Evolutionary conservation across 2,797 vertebrate species (phyloP).

Genomic region (Thunnus albacares): DNA sequence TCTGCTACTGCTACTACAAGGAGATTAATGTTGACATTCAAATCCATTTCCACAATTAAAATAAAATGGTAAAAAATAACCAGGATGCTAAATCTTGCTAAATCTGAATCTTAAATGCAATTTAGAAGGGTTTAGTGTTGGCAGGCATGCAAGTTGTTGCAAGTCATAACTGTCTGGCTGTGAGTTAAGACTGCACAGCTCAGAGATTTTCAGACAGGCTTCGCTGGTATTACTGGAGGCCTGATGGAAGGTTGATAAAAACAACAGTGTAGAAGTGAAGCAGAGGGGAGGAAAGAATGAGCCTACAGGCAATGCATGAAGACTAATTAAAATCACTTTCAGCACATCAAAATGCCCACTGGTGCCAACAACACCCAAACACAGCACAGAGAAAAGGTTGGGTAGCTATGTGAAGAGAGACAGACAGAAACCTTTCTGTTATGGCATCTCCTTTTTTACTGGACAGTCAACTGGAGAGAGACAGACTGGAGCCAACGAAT

Average conservation of each 20-base stretch:
- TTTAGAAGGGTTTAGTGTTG: slow-evolving; percentile 8
- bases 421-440: slow-evolving; percentile 15
- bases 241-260: slow-evolving; percentile 22
- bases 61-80: neutral
- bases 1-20: neutral
- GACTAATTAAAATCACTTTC: slow-evolving; percentile 58
- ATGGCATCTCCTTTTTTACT: slow-evolving; percentile 2
- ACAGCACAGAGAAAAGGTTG: slow-evolving; percentile 6
- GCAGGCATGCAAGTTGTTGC: slow-evolving; percentile 2
- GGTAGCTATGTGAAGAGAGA: slow-evolving; percentile 13
- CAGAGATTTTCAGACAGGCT: slow-evolving; percentile 15
- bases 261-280: neutral
- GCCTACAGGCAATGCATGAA: slow-evolving; percentile 32
- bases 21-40: neutral
- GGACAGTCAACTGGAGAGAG: slow-evolving; percentile 7
- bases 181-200: slow-evolving; percentile 23
- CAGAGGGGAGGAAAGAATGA: slow-evolving; percentile 1
- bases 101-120: slow-evolving; percentile 12
- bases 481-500: neutral
- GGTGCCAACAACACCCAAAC: slow-evolving; percentile 49
- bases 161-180: neutral
- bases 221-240: neutral
- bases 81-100: neutral
- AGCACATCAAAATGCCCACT: slow-evolving; percentile 44
- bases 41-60: slow-evolving; percentile 10